These are phyloP conservation scores for Atractosteus spatula DNA, from an alignment of 2,113 vertebrate species.

Conservation along the genomic window DNA sequence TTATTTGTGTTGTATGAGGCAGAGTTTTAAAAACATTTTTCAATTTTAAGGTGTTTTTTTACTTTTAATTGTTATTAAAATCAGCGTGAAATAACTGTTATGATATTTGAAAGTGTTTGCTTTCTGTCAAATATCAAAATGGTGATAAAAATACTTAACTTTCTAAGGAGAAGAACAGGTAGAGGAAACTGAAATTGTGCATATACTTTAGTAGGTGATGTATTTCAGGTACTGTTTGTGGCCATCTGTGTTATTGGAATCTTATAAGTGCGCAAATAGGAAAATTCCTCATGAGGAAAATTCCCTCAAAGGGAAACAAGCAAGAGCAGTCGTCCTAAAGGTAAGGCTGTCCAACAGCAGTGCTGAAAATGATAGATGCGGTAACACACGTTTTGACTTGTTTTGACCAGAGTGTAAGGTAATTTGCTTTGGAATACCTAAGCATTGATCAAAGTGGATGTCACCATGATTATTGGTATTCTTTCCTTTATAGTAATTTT, in stretches of 20 bases:
- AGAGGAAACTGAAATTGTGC: no score
- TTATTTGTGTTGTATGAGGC: no score
- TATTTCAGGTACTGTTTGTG: no score
- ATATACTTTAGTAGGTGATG: no score
- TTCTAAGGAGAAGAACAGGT: no score
- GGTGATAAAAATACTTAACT: no score
- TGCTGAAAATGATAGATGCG: slow-evolving; percentile 59
- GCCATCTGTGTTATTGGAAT: slow-evolving; percentile 29
- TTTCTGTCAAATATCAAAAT: no score
- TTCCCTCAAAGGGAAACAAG: slow-evolving; percentile 62
- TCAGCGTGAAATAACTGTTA: no score
- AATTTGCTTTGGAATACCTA: slow-evolving; percentile 69
- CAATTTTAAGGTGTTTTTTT: no score
- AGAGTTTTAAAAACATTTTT: no score
- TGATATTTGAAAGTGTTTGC: no score
- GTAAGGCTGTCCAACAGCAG: slow-evolving; percentile 54
- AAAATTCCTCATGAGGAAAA: slow-evolving; percentile 57
- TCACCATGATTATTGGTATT: slow-evolving; percentile 40
- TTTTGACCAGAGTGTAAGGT: slow-evolving; percentile 74
- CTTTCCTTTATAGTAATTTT: slow-evolving; percentile 14
- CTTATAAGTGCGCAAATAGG: slow-evolving; percentile 21
- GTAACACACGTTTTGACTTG: slow-evolving; percentile 74
- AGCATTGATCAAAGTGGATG: slow-evolving; percentile 67
- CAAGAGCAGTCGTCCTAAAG: slow-evolving; percentile 70
- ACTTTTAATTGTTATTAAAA: no score